Evolutionary conservation across 2,797 vertebrate genomes (phyloP).

Genomic region (Prunella strophiata): DNA sequence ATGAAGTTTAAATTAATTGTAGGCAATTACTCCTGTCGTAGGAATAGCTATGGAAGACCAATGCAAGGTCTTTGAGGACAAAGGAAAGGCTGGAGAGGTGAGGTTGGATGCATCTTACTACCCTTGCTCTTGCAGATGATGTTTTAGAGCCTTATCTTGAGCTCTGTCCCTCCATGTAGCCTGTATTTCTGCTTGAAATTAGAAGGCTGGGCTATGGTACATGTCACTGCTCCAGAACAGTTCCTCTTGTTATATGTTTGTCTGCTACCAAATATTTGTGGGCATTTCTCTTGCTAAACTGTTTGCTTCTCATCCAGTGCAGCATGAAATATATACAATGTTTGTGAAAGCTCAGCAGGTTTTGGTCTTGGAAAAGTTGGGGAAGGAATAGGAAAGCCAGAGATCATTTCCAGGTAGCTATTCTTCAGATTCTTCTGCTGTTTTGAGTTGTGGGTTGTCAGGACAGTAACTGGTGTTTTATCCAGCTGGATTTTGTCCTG

Average conservation of each 20-base stretch:
- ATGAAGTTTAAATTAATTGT: slow-evolving; percentile 13
- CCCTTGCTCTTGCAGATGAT: background rate
- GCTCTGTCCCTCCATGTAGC: background rate
- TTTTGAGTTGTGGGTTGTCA: fast-evolving
- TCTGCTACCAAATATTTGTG: background rate
- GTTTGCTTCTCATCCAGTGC: background rate
- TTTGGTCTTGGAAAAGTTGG: background rate
- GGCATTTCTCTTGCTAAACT: background rate
- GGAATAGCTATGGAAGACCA: background rate
- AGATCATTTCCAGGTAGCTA: background rate
- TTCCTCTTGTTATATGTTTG: background rate
- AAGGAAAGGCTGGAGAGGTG: background rate
- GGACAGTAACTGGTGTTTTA: background rate
- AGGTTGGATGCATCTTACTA: background rate
- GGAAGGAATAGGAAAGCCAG: background rate
- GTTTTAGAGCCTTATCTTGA: background rate
- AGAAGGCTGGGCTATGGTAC: background rate
- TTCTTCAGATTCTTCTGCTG: background rate
- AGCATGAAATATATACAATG: background rate
- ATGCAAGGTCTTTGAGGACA: background rate
- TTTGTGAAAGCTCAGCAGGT: background rate
- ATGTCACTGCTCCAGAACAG: background rate
- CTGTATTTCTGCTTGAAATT: background rate
- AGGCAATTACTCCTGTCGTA: background rate
- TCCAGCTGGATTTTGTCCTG: slow-evolving; percentile 11